Evolutionary conservation across 1,140 invertebrate genomes (phyloP).

Genomic region (Eulimnadia texana): DNA sequence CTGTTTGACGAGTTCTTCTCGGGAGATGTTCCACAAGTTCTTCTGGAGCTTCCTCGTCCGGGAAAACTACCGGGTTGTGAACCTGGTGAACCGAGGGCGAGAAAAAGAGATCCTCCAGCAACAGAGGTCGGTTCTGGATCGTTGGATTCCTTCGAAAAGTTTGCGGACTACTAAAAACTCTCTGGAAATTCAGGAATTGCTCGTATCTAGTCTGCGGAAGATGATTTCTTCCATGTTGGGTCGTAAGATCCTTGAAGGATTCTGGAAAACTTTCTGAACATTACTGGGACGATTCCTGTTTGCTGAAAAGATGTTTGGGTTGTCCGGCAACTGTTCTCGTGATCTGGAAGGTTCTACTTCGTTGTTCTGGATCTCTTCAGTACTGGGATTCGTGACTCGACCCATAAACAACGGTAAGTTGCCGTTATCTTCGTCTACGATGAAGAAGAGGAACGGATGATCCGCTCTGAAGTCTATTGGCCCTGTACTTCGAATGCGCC

Average conservation of each 20-base stretch:
- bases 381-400: conserved; percentile 7
- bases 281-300: not conserved
- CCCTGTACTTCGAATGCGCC: not conserved
- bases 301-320: not conserved
- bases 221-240: not conserved
- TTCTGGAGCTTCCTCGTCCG: not conserved
- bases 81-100: not conserved
- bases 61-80: not conserved
- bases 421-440: conserved; percentile 8
- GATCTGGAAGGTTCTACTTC: not conserved
- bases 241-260: not conserved
- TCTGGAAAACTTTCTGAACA: not conserved
- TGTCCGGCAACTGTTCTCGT: not conserved
- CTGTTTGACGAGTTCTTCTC: not conserved
- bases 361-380: not conserved
- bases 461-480: conserved; percentile 13
- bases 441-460: conserved; percentile 8
- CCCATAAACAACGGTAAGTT: conserved; percentile 11
- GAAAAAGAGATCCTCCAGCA: not conserved
- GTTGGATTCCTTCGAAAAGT: not conserved
- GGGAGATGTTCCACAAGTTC: not conserved
- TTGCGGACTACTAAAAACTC: not conserved
- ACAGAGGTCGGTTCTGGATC: not conserved
- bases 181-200: not conserved
- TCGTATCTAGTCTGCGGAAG: not conserved